Percentiles rank a stretch among this genome's conserved stretches.
These are phyloP conservation scores for Cichlasoma orientale DNA, from an alignment of 2,797 vertebrate genomes.

Conservation along the genomic window DNA sequence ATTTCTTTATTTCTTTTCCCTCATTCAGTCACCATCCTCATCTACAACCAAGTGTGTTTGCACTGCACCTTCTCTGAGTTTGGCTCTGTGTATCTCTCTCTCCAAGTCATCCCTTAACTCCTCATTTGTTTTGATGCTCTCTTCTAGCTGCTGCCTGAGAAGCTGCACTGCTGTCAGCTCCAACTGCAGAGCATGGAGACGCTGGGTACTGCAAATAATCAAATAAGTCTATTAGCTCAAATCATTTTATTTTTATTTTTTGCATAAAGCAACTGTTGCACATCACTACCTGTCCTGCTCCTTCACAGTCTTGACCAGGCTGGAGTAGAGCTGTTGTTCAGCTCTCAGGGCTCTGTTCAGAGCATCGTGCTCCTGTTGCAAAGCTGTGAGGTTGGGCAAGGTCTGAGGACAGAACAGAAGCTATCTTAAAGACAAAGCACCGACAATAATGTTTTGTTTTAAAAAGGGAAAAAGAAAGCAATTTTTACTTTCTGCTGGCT, in stretches of 20 bases:
- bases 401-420: constrained; percentile 55
- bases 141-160: constrained; percentile 89
- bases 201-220: constrained; percentile 69
- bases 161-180: constrained; percentile 86
- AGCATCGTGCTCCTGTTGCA: constrained; percentile 83
- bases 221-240: neutral
- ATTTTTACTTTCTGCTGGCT: constrained; percentile 77
- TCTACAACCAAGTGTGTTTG: constrained; percentile 50
- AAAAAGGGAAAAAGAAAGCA: neutral
- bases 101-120: constrained; percentile 87
- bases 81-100: constrained; percentile 84
- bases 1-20: neutral
- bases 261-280: neutral
- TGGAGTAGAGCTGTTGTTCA: constrained; percentile 90
- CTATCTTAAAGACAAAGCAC: constrained; percentile 2
- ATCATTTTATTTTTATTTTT: neutral
- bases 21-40: constrained; percentile 35
- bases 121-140: constrained; percentile 83
- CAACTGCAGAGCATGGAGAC: constrained; percentile 82
- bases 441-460: neutral
- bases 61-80: constrained; percentile 85
- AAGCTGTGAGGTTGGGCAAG: constrained; percentile 59
- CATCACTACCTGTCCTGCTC: constrained; percentile 87
- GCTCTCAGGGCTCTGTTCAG: constrained; percentile 87
- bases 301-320: constrained; percentile 87